Evolutionary conservation across 2,113 vertebrate genomes (phyloP), one percentile per base, ranked within the genome.

Genomic region (Protomyctophum bolini): DNA sequence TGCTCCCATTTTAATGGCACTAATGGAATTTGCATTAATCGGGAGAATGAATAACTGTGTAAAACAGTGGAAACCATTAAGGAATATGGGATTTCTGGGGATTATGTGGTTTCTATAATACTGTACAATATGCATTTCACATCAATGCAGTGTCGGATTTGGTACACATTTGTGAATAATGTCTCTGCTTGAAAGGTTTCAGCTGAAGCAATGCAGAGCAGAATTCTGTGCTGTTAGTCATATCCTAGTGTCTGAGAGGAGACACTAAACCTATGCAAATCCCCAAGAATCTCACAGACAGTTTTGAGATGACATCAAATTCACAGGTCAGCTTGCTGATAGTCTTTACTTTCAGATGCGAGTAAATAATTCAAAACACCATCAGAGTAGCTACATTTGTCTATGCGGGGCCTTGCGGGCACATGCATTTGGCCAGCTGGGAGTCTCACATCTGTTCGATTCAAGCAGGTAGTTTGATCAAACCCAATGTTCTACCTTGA

Each of bases 281-380:
- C 80, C 74, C 50, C 12, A 28, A 76, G 77, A 87, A 81, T 70
- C 77, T 75, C n/a, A 14, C 69, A 73, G 87, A 83, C 83, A 86
- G 69, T 68, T 41, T 79, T 81, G 76, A 84, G 77, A 59, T 56
- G 75, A 83, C 55, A 33, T 46, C 55, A 69, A 82, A 71, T 48
- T 68, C 72, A 72, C 58, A 76, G 66, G 68, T 84, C 72, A 68
- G 65, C 73, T 70, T 46, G 8, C 52, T 72, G 64, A 70, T 68
- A 60, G 66, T 73, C 64, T 83, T 69, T 63, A 73, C 82, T 86
- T 47, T 82, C 64, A 77, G 51, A 74, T 4, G 65, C 50, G 66
- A 12, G 74, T 80, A 78, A 82, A 87, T 80, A 83, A 80, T 83
- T 83, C 57, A 79, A 58, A 77, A 69, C 28, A 48, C 63, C 14